Conservation (phyloP, 1,140 invertebrate genomes). For the Bombus cullumanus region DNA sequence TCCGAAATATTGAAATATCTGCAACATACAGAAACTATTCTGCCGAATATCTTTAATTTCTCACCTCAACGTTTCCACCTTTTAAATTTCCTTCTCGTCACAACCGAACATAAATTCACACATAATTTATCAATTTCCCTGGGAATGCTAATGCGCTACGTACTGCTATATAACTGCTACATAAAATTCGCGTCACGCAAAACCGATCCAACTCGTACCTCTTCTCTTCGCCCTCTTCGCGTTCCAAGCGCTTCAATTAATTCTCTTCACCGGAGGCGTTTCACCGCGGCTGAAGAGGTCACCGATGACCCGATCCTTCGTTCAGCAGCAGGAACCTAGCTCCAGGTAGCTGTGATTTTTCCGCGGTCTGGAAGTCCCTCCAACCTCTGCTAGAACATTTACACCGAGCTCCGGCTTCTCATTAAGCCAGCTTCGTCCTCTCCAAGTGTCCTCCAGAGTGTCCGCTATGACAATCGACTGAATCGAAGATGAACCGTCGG, state of each 20-base stretch:
- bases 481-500: conserved; percentile 60
- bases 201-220: not conserved
- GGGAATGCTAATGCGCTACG: not conserved
- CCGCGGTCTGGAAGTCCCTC: not conserved
- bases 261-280: not conserved
- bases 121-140: not conserved
- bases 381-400: conserved; percentile 4
- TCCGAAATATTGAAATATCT: too few relatives aligned
- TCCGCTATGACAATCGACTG: conserved; percentile 64
- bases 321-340: not conserved
- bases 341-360: conserved; percentile 26
- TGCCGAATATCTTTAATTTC: too few relatives aligned
- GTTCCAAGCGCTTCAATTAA: conserved; percentile 13
- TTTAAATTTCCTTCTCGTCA: too few relatives aligned
- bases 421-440: conserved; percentile 17
- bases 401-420: conserved; percentile 24
- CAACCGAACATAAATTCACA: not conserved
- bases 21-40: too few relatives aligned
- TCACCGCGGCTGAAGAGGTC: not conserved
- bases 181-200: not conserved
- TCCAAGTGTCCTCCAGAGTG: conserved; percentile 4
- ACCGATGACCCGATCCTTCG: too few relatives aligned
- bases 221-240: not conserved
- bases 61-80: too few relatives aligned
- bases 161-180: too few relatives aligned